Evolutionary conservation across 2,797 vertebrate genomes (phyloP), one percentile per base, ranked within the genome.

Genomic region (Ispidina lecontei): DNA sequence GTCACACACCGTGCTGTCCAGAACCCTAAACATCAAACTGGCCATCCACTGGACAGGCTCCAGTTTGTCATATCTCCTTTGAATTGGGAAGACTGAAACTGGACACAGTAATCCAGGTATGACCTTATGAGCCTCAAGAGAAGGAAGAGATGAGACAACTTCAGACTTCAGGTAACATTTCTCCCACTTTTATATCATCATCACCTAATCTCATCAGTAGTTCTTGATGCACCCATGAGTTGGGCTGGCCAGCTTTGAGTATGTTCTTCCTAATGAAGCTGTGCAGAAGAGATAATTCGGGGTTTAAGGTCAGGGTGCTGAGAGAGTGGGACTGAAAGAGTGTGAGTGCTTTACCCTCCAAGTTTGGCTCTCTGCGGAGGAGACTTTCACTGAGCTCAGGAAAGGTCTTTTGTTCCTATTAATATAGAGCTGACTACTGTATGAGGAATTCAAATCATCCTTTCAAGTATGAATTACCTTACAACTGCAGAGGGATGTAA

Each of bases 141-240:
- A 76, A 84, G 20, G 28, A 59, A 84, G 44, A 64, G 31, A 47
- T 25, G 19, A 52, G 33, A 60, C 3, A 65, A 25, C 12, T 65
- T 37, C 31, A 31, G 31, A 68, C 31, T 47, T 83, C 43, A 55
- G 73, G 21, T 23, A 80, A 71, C 1, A 0, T 16, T 59, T 54
- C 47, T 58, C 3, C 3, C 33, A 31, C n/a, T 72, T 81, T 72
- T 35, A 29, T 33, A 21, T 31, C 10, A 1, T 46, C 43, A 19
- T 69, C 58, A 33, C 14, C 15, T 25, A 37, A 29, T 21, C 33
- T 68, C 65, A 49, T 39, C 33, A 7, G n/a, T 28, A 55, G 4
- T 6, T 58, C 39, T 65, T 46, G 33, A 31, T 18, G n/a, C 0
- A 0, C 2, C 29, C 10, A 3, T 39, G 52, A 62, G 17, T 3